Evolutionary conservation across 2,888 invertebrate species (phyloP).

Genomic region (Cynaeus angustus): DNA sequence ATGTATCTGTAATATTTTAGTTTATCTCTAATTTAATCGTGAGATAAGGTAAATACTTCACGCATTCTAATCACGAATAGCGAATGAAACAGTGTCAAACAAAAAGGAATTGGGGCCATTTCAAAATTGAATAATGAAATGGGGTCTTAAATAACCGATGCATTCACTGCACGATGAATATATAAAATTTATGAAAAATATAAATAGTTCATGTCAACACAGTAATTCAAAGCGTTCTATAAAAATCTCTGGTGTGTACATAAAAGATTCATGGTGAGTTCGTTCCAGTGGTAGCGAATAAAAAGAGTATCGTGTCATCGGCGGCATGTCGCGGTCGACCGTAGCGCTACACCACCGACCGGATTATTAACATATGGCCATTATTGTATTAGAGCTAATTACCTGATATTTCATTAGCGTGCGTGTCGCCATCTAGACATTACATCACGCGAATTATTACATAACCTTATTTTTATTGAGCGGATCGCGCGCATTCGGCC

Average conservation of each 20-base stretch:
- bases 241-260: slow-evolving; percentile 51
- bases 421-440: slow-evolving; percentile 59
- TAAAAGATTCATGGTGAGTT: slow-evolving; percentile 51
- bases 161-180: slow-evolving; percentile 25
- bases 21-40: slow-evolving; percentile 13
- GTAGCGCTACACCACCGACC: slow-evolving; percentile 41
- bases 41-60: neutral
- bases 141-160: slow-evolving; percentile 22
- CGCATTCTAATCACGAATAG: slow-evolving; percentile 17
- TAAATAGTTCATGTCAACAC: slow-evolving; percentile 50
- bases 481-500: slow-evolving; percentile 46
- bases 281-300: slow-evolving; percentile 44
- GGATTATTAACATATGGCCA: slow-evolving; percentile 66
- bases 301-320: slow-evolving; percentile 54
- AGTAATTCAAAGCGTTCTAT: slow-evolving; percentile 51
- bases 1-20: neutral
- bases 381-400: slow-evolving; percentile 69
- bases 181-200: slow-evolving; percentile 39
- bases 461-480: slow-evolving; percentile 57
- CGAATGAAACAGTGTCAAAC: slow-evolving; percentile 7
- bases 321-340: slow-evolving; percentile 52
- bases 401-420: slow-evolving; percentile 69
- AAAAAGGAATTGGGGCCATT: neutral
- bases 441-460: slow-evolving; percentile 57
- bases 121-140: slow-evolving; percentile 35